Evolutionary conservation across 2,888 invertebrate species (phyloP).

Genomic region (Acheta domesticus): DNA sequence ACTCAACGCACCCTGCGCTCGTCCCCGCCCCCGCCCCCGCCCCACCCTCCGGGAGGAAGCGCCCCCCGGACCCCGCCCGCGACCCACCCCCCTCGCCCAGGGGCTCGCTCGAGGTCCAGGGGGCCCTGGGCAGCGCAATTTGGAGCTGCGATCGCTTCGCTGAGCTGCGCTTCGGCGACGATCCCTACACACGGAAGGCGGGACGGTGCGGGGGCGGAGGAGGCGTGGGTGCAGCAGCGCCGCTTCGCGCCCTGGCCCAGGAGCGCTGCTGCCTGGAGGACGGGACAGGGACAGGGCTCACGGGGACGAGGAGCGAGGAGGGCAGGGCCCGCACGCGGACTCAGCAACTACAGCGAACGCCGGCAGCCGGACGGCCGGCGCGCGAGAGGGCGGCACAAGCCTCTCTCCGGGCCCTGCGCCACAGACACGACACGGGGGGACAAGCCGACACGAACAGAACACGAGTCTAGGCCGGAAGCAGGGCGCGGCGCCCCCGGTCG

Average conservation of each 20-base stretch:
- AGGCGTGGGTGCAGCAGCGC: slow-evolving; percentile 1
- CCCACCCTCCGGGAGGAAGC: background rate
- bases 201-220: background rate
- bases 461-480: background rate
- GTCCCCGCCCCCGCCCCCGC: background rate
- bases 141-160: background rate
- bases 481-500: background rate
- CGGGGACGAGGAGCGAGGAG: background rate
- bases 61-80: background rate
- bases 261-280: slow-evolving; percentile 18
- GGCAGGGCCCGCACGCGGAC: background rate
- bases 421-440: background rate
- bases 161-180: background rate
- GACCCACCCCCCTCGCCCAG: background rate
- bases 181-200: too few relatives aligned
- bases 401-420: background rate
- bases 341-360: background rate
- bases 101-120: slow-evolving; percentile 11
- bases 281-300: background rate
- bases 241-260: slow-evolving; percentile 9
- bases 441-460: background rate
- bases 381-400: too few relatives aligned
- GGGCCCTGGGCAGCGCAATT: slow-evolving; percentile 18
- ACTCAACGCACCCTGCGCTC: background rate
- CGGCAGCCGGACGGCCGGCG: too few relatives aligned